Evolutionary conservation across 2,888 invertebrate species (phyloP), one percentile per base, ranked within the genome.

Genomic region (Capitulum mitella): DNA sequence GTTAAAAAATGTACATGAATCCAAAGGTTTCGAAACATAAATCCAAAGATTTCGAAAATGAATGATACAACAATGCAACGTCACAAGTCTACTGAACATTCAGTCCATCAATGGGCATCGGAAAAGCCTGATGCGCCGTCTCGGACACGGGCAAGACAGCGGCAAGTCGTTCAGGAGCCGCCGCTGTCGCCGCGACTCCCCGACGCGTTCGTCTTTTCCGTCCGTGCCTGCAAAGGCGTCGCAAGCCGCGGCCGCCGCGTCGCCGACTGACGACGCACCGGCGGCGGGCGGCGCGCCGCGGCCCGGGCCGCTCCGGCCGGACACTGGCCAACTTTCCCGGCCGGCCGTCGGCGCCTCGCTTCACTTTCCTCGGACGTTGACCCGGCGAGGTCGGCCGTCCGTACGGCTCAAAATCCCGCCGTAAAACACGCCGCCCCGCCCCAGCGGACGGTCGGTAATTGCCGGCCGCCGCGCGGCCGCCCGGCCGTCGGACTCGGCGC

Each of bases 311-410:
- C 12, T 32, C 32, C 1, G 61, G 61, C 32, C 61, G 32, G 61
- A 29, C 58, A 6, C 51, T 22, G 51, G 51, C 61, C 29, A 61
- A 32, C 61, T 61, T 61, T 61, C 61, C 61, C 61, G 61, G 32
- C 61, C 14, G 61, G n/a, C 70, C 70, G 12, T 22, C 64, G 19
- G 37, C 34, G 37, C 37, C 22, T 16, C 32, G 70, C 70, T 70
- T 70, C 70, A 70, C 70, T 70, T 70, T 70, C 70, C 70, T 22
- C 70, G 70, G 70, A 22, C 70, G 70, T 70, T 70, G 70, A 70
- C 32, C 70, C 37, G 12, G 37, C 29, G 22, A 22, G 37, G 70
- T 37, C 70, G 70, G 37, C 16, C 37, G 37, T 70, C 70, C 70
- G 70, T 37, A 70, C 70, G 70, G 37, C 37, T 37, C 22, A 70